Conservation (phyloP, 92 coral and sea anemone species). For the Porites cylindrica region DNA sequence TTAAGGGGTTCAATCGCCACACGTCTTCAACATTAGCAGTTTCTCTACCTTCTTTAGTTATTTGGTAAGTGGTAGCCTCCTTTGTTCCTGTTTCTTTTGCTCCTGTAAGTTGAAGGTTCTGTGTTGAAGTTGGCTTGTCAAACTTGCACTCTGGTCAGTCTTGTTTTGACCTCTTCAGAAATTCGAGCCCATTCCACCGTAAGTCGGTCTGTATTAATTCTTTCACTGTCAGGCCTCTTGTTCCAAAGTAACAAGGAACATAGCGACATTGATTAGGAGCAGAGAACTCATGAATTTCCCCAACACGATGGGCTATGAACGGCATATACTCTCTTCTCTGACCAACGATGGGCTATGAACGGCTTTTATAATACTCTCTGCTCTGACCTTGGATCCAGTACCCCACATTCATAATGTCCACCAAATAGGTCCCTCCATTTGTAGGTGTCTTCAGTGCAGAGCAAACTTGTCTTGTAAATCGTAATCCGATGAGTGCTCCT, state of each 20-base stretch:
- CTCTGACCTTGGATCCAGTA: constrained; percentile 52
- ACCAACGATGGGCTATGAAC: constrained; percentile 47
- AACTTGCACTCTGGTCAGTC: constrained; percentile 46
- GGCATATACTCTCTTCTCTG: constrained; percentile 39
- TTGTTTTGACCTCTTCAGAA: constrained; percentile 40
- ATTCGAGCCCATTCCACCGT: constrained; percentile 71
- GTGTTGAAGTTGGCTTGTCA: constrained; percentile 27
- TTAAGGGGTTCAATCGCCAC: constrained; percentile 55
- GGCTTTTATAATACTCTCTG: constrained; percentile 19
- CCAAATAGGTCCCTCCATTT: constrained; percentile 46
- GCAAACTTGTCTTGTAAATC: constrained; percentile 55
- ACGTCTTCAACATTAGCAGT: constrained; percentile 6
- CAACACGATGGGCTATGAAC: constrained; percentile 58
- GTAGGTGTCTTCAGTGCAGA: constrained; percentile 34
- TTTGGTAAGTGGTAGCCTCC: constrained; percentile 10
- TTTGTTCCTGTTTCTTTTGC: constrained; percentile 14
- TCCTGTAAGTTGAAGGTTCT: constrained; percentile 9
- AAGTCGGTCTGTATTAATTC: constrained; percentile 35
- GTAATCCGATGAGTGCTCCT: constrained; percentile 47
- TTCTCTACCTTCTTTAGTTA: constrained; percentile 19
- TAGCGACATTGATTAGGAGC: constrained; percentile 72
- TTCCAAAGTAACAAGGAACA: constrained; percentile 36
- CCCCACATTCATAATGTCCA: constrained; percentile 46
- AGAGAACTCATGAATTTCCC: constrained; percentile 58
- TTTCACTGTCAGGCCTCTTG: constrained; percentile 46